Conservation (phyloP, 1,140 invertebrate genomes). For the Lordiphosa mommai region DNA sequence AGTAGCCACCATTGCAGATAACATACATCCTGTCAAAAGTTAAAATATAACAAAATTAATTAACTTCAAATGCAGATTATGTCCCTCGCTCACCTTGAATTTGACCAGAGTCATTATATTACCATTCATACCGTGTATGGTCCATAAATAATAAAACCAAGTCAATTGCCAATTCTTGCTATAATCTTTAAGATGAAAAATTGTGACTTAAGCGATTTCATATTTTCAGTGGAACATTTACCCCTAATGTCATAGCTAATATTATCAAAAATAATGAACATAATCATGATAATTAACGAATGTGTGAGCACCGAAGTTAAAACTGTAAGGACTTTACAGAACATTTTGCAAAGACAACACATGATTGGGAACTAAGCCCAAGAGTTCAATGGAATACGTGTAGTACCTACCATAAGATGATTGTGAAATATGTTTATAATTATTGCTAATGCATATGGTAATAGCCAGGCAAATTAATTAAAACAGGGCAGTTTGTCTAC, state of each 20-base stretch:
- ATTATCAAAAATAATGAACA: neutral
- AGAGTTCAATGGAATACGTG: no score
- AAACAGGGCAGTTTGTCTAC: constrained; percentile 9
- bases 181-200: no score
- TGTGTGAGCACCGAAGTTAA: neutral
- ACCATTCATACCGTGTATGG: neutral
- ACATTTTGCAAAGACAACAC: neutral
- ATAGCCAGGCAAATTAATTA: neutral
- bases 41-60: neutral
- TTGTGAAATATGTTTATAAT: neutral
- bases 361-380: neutral
- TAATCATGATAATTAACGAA: no score
- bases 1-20: constrained; percentile 31
- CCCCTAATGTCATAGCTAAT: no score
- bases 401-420: neutral
- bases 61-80: neutral
- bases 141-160: neutral
- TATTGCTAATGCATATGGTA: no score
- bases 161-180: no score
- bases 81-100: neutral
- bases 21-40: constrained; percentile 1
- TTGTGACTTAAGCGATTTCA: no score
- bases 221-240: no score
- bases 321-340: neutral
- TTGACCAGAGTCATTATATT: neutral